Evolutionary conservation across 2,888 invertebrate species (phyloP).

Genomic region (Cheilosia impressa): DNA sequence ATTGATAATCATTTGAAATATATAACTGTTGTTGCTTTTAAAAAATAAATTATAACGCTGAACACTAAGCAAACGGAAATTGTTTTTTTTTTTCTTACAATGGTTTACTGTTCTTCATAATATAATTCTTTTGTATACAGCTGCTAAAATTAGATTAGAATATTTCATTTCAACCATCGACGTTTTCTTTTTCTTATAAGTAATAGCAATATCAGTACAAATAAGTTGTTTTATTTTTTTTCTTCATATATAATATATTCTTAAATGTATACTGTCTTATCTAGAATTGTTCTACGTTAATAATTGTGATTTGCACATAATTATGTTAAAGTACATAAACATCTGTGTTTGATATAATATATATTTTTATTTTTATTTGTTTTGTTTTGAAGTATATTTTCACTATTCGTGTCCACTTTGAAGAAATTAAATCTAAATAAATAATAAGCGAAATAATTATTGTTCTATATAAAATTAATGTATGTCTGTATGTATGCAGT

Average conservation of each 20-base stretch:
- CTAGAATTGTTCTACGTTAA: slow-evolving; percentile 58
- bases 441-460: slow-evolving; percentile 12
- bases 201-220: slow-evolving; percentile 67
- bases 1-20: slow-evolving; percentile 72
- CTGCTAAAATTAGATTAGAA: slow-evolving; percentile 61
- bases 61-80: slow-evolving; percentile 65
- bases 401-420: slow-evolving; percentile 41
- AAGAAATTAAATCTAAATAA: slow-evolving; percentile 14
- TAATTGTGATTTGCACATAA: slow-evolving; percentile 62
- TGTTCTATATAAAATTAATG: not conserved
- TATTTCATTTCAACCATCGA: slow-evolving; percentile 19
- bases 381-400: slow-evolving; percentile 19
- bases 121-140: slow-evolving; percentile 42
- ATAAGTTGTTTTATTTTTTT: slow-evolving; percentile 51
- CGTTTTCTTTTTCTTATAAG: slow-evolving; percentile 28
- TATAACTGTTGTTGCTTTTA: slow-evolving; percentile 71
- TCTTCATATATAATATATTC: not conserved
- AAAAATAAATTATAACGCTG: slow-evolving; percentile 55
- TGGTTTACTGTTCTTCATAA: slow-evolving; percentile 9
- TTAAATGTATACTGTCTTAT: slow-evolving; percentile 42
- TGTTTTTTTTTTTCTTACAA: slow-evolving; percentile 30
- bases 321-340: slow-evolving; percentile 45
- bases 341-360: slow-evolving; percentile 24
- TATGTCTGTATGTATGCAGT: slow-evolving; percentile 6
- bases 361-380: slow-evolving; percentile 11